Conservation (phyloP, 2,888 invertebrate genomes). For the Drosophila nr. perissopoda region DNA sequence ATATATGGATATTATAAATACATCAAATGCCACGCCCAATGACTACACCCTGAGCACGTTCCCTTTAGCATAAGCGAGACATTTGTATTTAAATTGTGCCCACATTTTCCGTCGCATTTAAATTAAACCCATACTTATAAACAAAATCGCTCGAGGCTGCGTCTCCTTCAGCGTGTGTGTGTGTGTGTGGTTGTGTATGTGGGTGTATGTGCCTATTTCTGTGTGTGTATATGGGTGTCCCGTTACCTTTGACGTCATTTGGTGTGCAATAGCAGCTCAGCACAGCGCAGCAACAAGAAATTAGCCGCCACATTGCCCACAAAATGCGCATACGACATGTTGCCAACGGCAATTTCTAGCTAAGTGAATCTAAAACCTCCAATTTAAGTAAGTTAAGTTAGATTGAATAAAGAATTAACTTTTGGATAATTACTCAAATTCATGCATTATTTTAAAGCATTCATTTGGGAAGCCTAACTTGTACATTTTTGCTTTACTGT, state of each 20-base stretch:
- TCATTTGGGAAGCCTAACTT: neutral
- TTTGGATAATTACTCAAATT: neutral
- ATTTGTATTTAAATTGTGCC: constrained; percentile 61
- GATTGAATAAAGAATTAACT: no score
- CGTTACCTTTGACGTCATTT: constrained; percentile 74
- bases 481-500: neutral
- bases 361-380: constrained; percentile 1
- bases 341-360: constrained; percentile 6
- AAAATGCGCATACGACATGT: constrained; percentile 63
- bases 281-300: constrained; percentile 24
- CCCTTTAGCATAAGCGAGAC: constrained; percentile 38
- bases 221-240: constrained; percentile 25
- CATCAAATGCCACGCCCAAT: constrained; percentile 18
- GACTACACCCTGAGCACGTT: neutral
- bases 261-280: constrained; percentile 31
- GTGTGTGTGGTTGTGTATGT: neutral
- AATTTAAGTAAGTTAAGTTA: neutral
- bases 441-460: neutral
- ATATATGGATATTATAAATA: constrained; percentile 2
- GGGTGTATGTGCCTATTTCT: neutral
- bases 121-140: constrained; percentile 54
- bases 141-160: constrained; percentile 21
- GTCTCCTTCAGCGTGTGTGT: constrained; percentile 3
- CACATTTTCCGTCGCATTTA: constrained; percentile 23
- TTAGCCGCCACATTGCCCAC: constrained; percentile 44